These are phyloP conservation scores for Desmophyllum pertusum DNA, from an alignment of 92 coral and sea anemone species.

Conservation along the genomic window DNA sequence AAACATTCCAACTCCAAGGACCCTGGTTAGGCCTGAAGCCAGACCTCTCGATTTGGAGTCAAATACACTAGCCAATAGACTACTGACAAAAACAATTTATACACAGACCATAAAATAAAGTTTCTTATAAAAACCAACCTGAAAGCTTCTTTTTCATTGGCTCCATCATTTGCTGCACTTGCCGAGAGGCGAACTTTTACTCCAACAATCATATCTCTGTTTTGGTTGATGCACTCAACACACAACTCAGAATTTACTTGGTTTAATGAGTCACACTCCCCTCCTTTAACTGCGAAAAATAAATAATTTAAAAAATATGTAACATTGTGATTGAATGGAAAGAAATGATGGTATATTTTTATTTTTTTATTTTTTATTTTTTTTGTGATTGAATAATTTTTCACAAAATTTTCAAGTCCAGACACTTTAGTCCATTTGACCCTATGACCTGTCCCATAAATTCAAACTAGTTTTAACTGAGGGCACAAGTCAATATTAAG, in stretches of 20 bases:
- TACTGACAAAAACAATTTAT: neutral
- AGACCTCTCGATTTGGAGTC: too few relatives aligned
- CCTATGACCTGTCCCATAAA: too few relatives aligned
- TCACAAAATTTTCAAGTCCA: too few relatives aligned
- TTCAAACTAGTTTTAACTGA: too few relatives aligned
- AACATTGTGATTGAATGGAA: too few relatives aligned
- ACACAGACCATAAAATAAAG: neutral
- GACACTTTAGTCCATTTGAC: too few relatives aligned
- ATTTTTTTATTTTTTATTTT: too few relatives aligned
- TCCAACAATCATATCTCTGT: constrained; percentile 81
- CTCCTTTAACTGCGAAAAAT: constrained; percentile 56
- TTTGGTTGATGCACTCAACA: constrained; percentile 64
- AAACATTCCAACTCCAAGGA: too few relatives aligned
- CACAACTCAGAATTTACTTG: constrained; percentile 81
- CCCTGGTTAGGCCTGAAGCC: too few relatives aligned
- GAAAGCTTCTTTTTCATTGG: constrained; percentile 80
- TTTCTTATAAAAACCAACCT: constrained; percentile 59
- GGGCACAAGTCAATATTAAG: too few relatives aligned
- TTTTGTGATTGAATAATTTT: too few relatives aligned
- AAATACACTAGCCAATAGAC: neutral
- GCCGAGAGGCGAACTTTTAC: constrained; percentile 75
- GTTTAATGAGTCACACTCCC: constrained; percentile 88
- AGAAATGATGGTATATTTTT: too few relatives aligned
- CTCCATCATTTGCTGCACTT: constrained; percentile 73
- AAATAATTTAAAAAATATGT: neutral